phyloP scores from a whole-genome alignment of 2,888 invertebrate genomes.

The Syrphus vitripennis region DNA sequence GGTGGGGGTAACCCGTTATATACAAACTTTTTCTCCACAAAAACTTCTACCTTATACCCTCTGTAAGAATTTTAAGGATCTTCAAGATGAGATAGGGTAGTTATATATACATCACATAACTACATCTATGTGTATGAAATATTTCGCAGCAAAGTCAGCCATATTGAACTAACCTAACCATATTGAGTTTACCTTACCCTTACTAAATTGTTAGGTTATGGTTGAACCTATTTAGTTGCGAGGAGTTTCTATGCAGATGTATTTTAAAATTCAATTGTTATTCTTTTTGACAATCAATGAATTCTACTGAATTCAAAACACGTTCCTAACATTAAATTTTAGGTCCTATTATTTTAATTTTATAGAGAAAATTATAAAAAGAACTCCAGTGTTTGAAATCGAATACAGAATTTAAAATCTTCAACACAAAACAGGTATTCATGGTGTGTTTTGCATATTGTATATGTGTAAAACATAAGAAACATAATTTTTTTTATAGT shows the following conservation, averaged over 20 bases:
- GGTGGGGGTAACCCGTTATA: not conserved
- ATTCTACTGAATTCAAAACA: not conserved
- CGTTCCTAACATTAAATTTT: not conserved
- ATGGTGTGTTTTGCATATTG: not conserved
- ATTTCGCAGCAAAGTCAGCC: not conserved
- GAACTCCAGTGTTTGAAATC: too few relatives aligned
- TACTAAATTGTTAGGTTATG: not conserved
- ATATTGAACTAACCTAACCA: not conserved
- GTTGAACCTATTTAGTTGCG: not conserved
- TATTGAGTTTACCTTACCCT: not conserved
- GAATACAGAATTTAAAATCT: too few relatives aligned
- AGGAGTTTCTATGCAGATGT: not conserved
- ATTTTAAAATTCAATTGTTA: not conserved
- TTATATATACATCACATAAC: not conserved
- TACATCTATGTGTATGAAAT: too few relatives aligned
- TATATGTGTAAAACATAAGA: not conserved
- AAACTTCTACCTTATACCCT: not conserved
- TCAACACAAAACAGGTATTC: too few relatives aligned
- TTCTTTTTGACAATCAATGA: not conserved
- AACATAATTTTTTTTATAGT: not conserved
- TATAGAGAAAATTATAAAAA: not conserved
- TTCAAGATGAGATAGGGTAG: not conserved
- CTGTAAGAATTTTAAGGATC: not conserved
- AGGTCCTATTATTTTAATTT: not conserved
- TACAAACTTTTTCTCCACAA: not conserved